These are phyloP conservation scores for Mustela lutreola DNA, from an alignment of 2,113 vertebrate species.

Conservation along the genomic window DNA sequence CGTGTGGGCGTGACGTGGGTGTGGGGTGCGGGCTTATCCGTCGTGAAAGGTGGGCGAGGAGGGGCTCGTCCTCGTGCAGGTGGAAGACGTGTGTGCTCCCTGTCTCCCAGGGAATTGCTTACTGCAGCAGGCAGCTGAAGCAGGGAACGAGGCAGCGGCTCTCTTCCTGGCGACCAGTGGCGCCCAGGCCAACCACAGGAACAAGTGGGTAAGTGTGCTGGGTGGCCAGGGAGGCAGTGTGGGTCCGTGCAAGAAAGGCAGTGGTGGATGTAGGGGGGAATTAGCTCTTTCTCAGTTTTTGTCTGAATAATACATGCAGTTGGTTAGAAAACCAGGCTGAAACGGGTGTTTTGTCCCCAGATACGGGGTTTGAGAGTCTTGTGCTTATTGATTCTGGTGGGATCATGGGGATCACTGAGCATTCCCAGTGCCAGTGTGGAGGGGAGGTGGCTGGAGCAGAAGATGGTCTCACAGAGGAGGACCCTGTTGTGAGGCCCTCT, in stretches of 20 bases:
- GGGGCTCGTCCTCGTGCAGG: background rate
- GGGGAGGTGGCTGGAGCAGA: background rate
- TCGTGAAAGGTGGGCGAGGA: background rate
- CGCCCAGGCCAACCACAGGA: constrained; percentile 96
- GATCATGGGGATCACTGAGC: background rate
- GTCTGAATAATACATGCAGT: background rate
- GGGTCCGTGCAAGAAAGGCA: background rate
- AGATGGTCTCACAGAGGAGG: background rate
- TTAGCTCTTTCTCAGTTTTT: background rate
- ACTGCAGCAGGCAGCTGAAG: constrained; percentile 94
- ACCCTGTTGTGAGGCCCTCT: background rate
- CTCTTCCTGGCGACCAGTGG: constrained; percentile 97
- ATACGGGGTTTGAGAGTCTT: background rate
- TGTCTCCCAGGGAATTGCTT: constrained; percentile 93
- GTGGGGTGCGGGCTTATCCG: background rate
- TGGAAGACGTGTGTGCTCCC: background rate
- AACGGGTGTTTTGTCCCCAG: background rate
- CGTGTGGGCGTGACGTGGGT: background rate
- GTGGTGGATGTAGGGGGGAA: background rate
- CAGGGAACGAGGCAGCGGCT: constrained; percentile 95
- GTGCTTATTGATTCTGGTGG: background rate
- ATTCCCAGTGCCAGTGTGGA: background rate
- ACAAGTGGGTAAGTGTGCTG: constrained; percentile 93
- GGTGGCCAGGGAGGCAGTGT: background rate
- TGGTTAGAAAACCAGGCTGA: constrained; percentile 10